Percentiles rank a stretch among this genome's conserved stretches.
Conservation (phyloP, 2,797 vertebrate genomes). For the Chrysocyon brachyurus region DNA sequence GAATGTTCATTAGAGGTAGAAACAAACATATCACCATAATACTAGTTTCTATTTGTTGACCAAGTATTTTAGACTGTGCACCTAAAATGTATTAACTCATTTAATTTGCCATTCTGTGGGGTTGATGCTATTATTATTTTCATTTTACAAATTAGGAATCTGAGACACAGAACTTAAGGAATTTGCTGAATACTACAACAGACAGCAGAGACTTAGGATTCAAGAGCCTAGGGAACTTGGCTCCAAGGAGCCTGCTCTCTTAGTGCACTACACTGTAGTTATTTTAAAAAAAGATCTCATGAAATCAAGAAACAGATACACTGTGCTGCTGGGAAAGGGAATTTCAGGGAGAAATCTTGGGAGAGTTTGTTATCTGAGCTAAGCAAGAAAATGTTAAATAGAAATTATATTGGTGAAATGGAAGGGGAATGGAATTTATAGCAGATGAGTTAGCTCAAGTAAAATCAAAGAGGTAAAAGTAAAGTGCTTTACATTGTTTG, state of each 20-base stretch:
- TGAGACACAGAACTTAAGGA: not conserved
- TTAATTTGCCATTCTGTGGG: not conserved
- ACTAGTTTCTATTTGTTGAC: not conserved
- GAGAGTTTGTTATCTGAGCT: not conserved
- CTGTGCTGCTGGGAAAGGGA: not conserved
- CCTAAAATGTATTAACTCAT: not conserved
- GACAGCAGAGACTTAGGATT: not conserved
- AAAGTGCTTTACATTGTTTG: not conserved
- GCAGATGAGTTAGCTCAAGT: not conserved
- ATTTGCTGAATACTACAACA: not conserved
- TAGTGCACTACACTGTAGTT: not conserved
- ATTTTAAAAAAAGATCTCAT: not conserved
- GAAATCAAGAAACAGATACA: not conserved
- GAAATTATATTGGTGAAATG: not conserved
- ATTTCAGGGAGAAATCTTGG: not conserved
- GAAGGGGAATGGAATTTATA: not conserved
- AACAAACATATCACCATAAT: not conserved
- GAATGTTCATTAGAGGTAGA: not conserved
- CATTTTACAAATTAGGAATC: constrained; percentile 35
- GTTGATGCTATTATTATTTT: not conserved
- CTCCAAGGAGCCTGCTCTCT: not conserved
- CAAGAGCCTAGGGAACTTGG: not conserved
- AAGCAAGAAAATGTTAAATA: not conserved
- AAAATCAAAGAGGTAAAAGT: not conserved
- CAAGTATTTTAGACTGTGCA: not conserved